These are phyloP conservation scores for Xiphias gladius DNA, from an alignment of 2,113 vertebrate genomes.

Conservation along the genomic window DNA sequence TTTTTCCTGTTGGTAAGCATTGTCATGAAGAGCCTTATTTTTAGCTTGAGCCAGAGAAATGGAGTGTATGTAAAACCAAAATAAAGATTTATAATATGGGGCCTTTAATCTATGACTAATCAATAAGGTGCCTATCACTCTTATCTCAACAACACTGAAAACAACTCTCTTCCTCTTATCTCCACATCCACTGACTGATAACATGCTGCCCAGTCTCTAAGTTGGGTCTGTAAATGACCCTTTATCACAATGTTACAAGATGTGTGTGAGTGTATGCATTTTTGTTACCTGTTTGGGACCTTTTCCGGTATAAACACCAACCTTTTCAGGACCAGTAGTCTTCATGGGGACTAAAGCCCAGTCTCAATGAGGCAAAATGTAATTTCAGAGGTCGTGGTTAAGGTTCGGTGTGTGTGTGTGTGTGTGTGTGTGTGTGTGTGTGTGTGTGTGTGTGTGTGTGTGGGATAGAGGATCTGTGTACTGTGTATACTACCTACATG, in stretches of 20 bases:
- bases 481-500: conserved; percentile 64
- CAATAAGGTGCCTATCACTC: neutral
- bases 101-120: neutral
- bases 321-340: too few species aligned
- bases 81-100: neutral
- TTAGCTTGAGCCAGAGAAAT: neutral
- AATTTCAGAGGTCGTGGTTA: too few species aligned
- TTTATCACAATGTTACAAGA: conserved; percentile 28
- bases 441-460: conserved; percentile 32
- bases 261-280: conserved; percentile 13
- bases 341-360: too few species aligned
- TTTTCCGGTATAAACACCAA: too few species aligned
- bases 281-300: too few species aligned
- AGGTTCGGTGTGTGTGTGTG: too few species aligned
- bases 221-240: conserved; percentile 60
- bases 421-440: too few species aligned
- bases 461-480: conserved; percentile 52
- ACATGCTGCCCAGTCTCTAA: conserved; percentile 47
- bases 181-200: neutral
- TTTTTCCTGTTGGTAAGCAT: neutral
- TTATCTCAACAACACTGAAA: neutral
- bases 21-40: too few species aligned
- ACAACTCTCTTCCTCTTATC: neutral
- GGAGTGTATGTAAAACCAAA: neutral
- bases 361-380: too few species aligned